phyloP scores from a whole-genome alignment of 2,888 invertebrate genomes.

The Amiota communis region DNA sequence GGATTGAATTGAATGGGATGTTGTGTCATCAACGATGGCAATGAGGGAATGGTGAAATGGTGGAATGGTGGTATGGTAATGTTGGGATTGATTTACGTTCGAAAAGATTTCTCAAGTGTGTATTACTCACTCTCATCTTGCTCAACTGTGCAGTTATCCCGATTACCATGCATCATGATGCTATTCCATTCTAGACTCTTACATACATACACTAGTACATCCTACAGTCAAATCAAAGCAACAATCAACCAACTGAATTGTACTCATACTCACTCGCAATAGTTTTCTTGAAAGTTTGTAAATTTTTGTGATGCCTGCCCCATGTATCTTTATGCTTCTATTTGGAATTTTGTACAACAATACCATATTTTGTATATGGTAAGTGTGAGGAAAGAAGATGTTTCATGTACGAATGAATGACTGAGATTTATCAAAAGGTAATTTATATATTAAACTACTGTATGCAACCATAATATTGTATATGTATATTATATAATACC shows the following conservation, averaged over 20 bases:
- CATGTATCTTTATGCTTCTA: too few relatives aligned
- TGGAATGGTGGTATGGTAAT: slow-evolving; percentile 55
- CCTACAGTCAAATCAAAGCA: slow-evolving; percentile 14
- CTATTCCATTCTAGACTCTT: too few relatives aligned
- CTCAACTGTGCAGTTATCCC: slow-evolving; percentile 33
- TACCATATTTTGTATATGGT: not conserved
- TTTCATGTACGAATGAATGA: slow-evolving; percentile 50
- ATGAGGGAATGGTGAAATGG: too few relatives aligned
- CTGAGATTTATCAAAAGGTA: slow-evolving; percentile 74
- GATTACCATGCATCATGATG: not conserved
- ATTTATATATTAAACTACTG: slow-evolving; percentile 69
- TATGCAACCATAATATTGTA: too few relatives aligned
- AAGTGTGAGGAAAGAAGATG: not conserved
- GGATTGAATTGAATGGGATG: too few relatives aligned
- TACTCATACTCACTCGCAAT: not conserved
- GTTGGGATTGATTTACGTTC: slow-evolving; percentile 73
- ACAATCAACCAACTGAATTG: not conserved
- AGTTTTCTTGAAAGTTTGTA: too few relatives aligned
- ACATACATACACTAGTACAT: too few relatives aligned
- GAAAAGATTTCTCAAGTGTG: slow-evolving; percentile 72
- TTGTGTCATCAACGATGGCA: too few relatives aligned
- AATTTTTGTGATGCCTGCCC: too few relatives aligned
- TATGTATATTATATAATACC: too few relatives aligned
- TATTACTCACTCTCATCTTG: slow-evolving; percentile 32
- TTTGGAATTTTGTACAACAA: too few relatives aligned